Base-by-base conservation (phyloP, 1,140 invertebrate species). In the Microplitis demolitor region DNA sequence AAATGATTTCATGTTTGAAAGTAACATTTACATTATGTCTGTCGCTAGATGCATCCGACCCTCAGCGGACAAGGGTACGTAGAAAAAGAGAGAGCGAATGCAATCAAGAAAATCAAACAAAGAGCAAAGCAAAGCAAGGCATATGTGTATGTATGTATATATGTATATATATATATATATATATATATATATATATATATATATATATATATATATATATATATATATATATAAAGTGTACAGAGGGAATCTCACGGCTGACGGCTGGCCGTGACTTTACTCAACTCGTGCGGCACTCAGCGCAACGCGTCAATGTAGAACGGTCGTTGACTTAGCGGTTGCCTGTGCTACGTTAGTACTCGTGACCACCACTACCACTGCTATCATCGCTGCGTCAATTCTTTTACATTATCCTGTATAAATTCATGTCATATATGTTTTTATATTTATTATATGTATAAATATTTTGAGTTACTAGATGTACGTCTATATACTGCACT, bases 251-350 rank as follows among this genome's bases (percentile, higher is more conserved):
- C 84, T 85, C 85, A 85, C 83, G 84, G 85, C 84, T 86, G 84
- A 85, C 79, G 84, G 81, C 81, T 85, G 84, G 85, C 84, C 84
- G 81, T 87, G 84, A 87, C 85, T 86, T 85, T 85, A 85, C 83
- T 85, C 83, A 79, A 83, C 83, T 83, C 82, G 82, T 83, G 80
- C 84, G 83, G 81, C 82, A 78, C 82, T 82, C 82, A 80, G 80
- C 81, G 80, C 82, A 86, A 79, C 84, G 84, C 85, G 86, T 87
- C 85, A 87, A 87, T 87, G 85, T 87, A 87, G 86, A 87, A 87
- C 86, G 85, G 86, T 87, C 86, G 83, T 85, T 87, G 85, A 87
- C 85, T 85, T 79, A 73, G 76, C 58, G 73, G 66, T 78, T 78
- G 77, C 76, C 74, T 75, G 76, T 69, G 66, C 56, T 58, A 31